These are phyloP conservation scores for Xanthia togata DNA, from an alignment of 2,888 invertebrate species.

Conservation along the genomic window DNA sequence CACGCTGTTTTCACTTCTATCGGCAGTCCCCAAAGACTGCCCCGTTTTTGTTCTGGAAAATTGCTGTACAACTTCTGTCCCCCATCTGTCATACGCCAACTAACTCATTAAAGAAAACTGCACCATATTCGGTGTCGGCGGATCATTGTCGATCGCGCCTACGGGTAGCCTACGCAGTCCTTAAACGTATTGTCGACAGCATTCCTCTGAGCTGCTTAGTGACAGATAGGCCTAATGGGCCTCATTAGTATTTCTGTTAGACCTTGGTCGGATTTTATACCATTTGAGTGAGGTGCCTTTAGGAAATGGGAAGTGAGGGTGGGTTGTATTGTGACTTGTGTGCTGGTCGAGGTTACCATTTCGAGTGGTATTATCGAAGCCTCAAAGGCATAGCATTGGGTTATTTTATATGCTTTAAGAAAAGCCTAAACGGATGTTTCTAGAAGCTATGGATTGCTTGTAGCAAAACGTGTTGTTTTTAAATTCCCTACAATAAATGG, in stretches of 20 bases:
- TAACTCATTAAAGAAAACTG: conserved; percentile 60
- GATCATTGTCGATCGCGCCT: conserved; percentile 64
- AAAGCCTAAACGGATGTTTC: no score
- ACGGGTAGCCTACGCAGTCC: conserved; percentile 61
- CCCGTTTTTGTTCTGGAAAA: no score
- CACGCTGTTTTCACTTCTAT: no score
- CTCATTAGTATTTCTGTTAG: conserved; percentile 46
- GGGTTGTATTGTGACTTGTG: neutral
- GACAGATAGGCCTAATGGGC: conserved; percentile 53
- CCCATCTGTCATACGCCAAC: neutral
- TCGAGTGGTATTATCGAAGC: neutral
- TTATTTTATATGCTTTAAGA: no score
- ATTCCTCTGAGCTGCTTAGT: conserved; percentile 58
- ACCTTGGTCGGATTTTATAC: conserved; percentile 41
- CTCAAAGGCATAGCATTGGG: no score
- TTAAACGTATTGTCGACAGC: conserved; percentile 57
- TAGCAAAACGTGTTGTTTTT: no score
- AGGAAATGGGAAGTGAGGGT: conserved; percentile 38
- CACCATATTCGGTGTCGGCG: conserved; percentile 58
- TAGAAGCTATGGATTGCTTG: no score
- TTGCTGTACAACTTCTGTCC: conserved; percentile 25
- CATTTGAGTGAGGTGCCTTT: conserved; percentile 6
- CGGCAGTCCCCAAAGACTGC: no score
- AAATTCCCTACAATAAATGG: no score
- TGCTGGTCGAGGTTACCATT: neutral